Evolutionary conservation across 23 tunicate species (phyloP), one percentile per base, ranked within the genome.

Genomic region (Ciona savignyi): DNA sequence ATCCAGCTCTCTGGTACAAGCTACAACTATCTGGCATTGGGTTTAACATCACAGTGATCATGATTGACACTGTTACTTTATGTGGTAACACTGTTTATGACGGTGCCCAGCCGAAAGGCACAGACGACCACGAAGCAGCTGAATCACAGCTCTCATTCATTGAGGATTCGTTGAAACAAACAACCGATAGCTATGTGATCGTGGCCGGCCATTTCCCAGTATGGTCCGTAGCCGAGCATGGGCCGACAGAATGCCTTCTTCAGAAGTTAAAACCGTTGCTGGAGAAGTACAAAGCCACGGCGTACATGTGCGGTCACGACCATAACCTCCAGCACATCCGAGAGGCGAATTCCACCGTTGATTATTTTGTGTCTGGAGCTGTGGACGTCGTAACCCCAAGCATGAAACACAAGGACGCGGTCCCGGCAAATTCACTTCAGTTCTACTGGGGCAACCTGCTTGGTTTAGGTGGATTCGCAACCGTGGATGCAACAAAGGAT

Each of bases 141-240:
- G 28, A 60, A 4, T 73, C 70, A 6, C 90, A 91, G 75, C 62
- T 84, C 22, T 30, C 49, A 24, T 91, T 60, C 56, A 91, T 91
- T 85, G 97, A 91, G 56, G 25, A 75, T 1, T 35, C 62, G 27
- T 33, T 91, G 15, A 80, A 76, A 48, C 48, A 76, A 0, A 85
- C 28, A 75, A 78, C 65, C 79, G 75, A 83, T 29, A 29, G 25
- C 28, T 68, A 29, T 62, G 60, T 91, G 25, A 42, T 91, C 63
- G 97, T 91, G 56, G 89, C 89, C 34, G 97, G 97, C 29, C 97
- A 91, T 67, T 91, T 84, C 64, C 97, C 97, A 3, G 91, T 91
- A 2, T 84, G 74, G 76, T 91, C 97, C 4, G 81, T 91, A n/a
- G 97, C 97, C 23, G 97, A 91, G 64, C 97, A 91, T 71, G 97